Evolutionary conservation across 1,140 invertebrate genomes (phyloP), one percentile per base, ranked within the genome.

Genomic region (Latrodectus geometricus): DNA sequence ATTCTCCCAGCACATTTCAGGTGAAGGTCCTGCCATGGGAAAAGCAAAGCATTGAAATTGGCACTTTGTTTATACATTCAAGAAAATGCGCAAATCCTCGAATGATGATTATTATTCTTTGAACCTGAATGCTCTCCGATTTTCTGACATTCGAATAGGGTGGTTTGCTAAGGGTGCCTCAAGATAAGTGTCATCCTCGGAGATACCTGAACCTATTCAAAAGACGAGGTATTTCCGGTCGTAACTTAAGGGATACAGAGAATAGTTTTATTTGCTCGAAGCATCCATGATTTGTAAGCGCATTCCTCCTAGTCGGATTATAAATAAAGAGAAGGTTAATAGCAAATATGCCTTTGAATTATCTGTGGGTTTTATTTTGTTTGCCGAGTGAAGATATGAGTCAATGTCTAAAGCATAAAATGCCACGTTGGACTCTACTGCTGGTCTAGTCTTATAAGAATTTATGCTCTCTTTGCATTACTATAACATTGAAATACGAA

Each of bases 91-190:
- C 21, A 23, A 69, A 69, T 20, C 68, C 20, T 11, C 20, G 54
- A 61, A 2, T 8, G 54, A 8, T 11, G 20, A 56, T 20, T 66
- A 56, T 20, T 78, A 8, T 17, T 48, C 15, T 23, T 56, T 9
- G n/a, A 9, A 78, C 20, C 23, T 14, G 66, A 69, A 21, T n/a
- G 17, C 14, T 69, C 68, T 20, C 11, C 7, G 14, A 69, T 69
- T 17, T 11, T 35, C 11, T 11, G 17, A 61, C 54, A 8, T 61
- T 14, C 11, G 54, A 61, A 61, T 61, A 17, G 54, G 17, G 8
- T 61, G 21, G 74, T 76, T 56, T 76, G 74, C 50, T 21, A 5
- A 14, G 74, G 74, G 74, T 76, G 74, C 35, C 48, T n/a, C 12
- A 17, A 12, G 8, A 35, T 35, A 35, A 0, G n/a, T 76, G 74